phyloP scores from a whole-genome alignment of 2,797 vertebrate species.

The Leucoraja ocellata region DNA sequence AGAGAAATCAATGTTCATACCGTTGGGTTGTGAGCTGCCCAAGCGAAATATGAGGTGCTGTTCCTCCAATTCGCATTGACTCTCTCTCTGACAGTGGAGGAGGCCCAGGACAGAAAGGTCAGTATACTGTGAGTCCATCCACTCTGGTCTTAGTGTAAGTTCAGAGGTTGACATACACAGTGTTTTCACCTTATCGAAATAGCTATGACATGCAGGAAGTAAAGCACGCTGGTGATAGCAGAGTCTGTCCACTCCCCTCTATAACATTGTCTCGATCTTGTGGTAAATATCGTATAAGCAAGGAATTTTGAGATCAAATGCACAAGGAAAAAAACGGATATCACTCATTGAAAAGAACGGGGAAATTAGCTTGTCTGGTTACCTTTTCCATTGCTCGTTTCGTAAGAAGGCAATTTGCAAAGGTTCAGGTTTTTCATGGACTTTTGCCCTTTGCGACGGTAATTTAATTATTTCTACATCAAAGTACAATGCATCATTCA shows the following conservation, averaged over 20 bases:
- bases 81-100: too few relatives aligned
- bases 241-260: slow-evolving; percentile 49
- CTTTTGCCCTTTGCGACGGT: background rate
- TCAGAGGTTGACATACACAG: slow-evolving; percentile 19
- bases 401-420: background rate
- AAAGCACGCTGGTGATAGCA: slow-evolving; percentile 50
- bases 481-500: background rate
- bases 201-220: slow-evolving; percentile 55
- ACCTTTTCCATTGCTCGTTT: background rate
- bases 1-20: too few relatives aligned
- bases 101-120: too few relatives aligned
- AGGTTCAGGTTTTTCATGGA: background rate
- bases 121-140: background rate
- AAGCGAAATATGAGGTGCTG: too few relatives aligned
- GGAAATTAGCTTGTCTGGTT: background rate
- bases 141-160: background rate
- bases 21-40: too few relatives aligned
- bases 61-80: too few relatives aligned
- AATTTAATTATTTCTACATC: background rate
- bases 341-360: background rate
- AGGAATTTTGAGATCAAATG: slow-evolving; percentile 52
- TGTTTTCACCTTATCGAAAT: background rate
- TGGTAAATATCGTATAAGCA: slow-evolving; percentile 53
- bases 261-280: slow-evolving; percentile 71
- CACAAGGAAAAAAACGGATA: slow-evolving; percentile 45